Conservation (phyloP, 2,888 invertebrate species). For the Auanema freiburgensis region DNA sequence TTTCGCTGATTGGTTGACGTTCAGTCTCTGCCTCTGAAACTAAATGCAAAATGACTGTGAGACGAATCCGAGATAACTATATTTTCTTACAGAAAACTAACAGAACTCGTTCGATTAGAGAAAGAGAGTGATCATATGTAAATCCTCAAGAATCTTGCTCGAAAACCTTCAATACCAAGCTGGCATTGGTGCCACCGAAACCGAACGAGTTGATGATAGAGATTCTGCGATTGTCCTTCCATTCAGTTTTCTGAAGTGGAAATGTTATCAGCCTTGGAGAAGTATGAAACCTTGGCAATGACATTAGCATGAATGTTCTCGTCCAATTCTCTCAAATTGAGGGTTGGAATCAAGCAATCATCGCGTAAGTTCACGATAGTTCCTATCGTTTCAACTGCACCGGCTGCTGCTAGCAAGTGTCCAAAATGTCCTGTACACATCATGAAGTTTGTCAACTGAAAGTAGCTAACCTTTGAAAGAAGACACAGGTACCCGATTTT, state of each 20-base stretch:
- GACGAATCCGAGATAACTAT: too few species aligned
- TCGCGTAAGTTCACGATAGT: constrained; percentile 79
- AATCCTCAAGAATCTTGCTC: neutral
- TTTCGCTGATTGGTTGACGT: too few species aligned
- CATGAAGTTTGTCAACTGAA: neutral
- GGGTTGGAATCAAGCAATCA: constrained; percentile 81
- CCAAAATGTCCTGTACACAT: constrained; percentile 81
- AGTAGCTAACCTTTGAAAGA: constrained; percentile 37
- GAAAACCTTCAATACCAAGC: constrained; percentile 24
- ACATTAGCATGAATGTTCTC: constrained; percentile 6
- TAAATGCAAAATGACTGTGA: too few species aligned
- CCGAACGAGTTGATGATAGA: constrained; percentile 97
- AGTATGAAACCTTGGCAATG: neutral
- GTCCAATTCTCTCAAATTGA: constrained; percentile 77
- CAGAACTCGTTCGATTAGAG: too few species aligned
- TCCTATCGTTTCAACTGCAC: constrained; percentile 86
- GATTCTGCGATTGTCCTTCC: constrained; percentile 67
- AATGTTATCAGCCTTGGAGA: neutral
- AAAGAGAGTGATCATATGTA: too few species aligned
- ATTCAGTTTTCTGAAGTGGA: constrained; percentile 66
- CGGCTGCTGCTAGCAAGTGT: constrained; percentile 93
- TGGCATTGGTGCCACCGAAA: constrained; percentile 95
- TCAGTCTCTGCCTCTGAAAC: too few species aligned
- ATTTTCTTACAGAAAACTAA: too few species aligned
- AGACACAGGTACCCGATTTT: constrained; percentile 32